Conservation (phyloP, 2,113 vertebrate species). For the Numida meleagris region DNA sequence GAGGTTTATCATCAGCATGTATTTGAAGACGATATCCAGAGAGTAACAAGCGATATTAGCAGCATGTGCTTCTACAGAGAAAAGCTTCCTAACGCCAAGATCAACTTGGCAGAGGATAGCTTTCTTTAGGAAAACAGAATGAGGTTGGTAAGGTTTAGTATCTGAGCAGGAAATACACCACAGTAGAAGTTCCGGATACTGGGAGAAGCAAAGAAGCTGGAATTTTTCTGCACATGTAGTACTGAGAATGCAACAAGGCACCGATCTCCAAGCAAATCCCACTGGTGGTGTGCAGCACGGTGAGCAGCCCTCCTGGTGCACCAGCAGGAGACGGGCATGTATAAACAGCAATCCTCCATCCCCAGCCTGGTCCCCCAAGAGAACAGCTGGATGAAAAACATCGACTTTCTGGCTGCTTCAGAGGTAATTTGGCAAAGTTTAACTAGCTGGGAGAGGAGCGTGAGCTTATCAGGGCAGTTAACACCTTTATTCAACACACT, state of each 20-base stretch:
- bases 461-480: neutral
- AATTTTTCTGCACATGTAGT: neutral
- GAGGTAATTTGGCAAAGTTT: neutral
- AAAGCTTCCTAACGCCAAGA: neutral
- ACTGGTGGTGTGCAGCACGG: accelerated
- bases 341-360: neutral
- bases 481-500: neutral
- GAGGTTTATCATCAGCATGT: neutral
- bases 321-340: neutral
- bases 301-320: neutral
- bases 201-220: neutral
- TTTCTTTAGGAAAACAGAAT: neutral
- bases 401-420: neutral
- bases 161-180: neutral
- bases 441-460: neutral
- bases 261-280: neutral
- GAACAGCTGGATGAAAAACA: neutral
- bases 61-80: neutral
- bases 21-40: neutral
- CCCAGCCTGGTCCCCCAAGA: neutral
- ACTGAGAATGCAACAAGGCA: neutral
- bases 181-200: neutral
- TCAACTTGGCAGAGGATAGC: neutral
- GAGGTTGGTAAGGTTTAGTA: neutral
- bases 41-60: neutral